A percentile compares a stretch with the other conserved stretches of the same genome.
Evolutionary conservation across 2,113 vertebrate genomes (phyloP).

Genomic region (Hyperopisus bebe): DNA sequence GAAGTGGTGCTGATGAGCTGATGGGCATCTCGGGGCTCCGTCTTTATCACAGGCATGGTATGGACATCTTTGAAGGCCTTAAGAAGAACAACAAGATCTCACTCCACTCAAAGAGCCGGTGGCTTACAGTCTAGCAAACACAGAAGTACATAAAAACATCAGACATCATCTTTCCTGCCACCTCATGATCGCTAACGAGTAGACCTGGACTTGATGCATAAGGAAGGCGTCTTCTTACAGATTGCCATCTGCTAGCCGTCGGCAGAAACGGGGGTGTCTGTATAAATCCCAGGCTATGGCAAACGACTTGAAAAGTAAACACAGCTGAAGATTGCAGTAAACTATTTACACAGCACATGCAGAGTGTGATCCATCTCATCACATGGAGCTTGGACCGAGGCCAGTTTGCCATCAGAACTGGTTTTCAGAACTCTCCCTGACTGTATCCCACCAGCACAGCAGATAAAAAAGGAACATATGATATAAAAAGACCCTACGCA

Average conservation of each 20-base stretch:
- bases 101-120: neutral
- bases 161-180: neutral
- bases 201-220: conserved; percentile 7
- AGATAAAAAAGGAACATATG: neutral
- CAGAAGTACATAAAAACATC: neutral
- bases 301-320: conserved; percentile 55
- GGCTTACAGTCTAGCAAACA: neutral
- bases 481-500: neutral
- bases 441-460: neutral
- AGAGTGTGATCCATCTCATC: conserved; percentile 17
- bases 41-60: conserved; percentile 80
- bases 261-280: conserved; percentile 18
- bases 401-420: conserved; percentile 7
- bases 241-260: conserved; percentile 25
- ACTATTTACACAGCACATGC: conserved; percentile 27
- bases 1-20: conserved; percentile 79
- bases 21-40: conserved; percentile 81
- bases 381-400: conserved; percentile 20
- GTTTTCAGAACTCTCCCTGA: neutral
- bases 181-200: neutral
- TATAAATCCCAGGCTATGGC: conserved; percentile 45
- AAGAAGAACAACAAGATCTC: conserved; percentile 27
- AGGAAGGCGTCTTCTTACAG: neutral
- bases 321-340: conserved; percentile 45
- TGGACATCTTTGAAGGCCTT: conserved; percentile 61